Evolutionary conservation across 2,888 invertebrate species (phyloP).

Genomic region (Drosophila flavopinicola): DNA sequence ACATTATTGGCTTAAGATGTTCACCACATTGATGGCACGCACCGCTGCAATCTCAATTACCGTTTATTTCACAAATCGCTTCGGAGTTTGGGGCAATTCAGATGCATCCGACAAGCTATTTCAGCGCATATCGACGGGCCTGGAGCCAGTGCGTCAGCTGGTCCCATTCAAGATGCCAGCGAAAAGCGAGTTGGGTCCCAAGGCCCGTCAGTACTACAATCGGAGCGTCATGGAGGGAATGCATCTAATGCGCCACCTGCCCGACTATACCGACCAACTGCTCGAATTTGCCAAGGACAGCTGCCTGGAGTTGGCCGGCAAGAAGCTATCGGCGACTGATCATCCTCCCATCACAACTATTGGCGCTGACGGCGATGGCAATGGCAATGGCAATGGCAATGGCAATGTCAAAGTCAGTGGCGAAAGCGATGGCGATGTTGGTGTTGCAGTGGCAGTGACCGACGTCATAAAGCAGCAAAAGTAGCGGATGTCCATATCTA

Average conservation of each 20-base stretch:
- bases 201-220: constrained; percentile 22
- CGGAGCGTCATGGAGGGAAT: constrained; percentile 22
- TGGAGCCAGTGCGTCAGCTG: constrained; percentile 22
- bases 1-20: constrained; percentile 12
- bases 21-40: constrained; percentile 27
- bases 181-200: not conserved
- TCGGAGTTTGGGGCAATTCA: constrained; percentile 37
- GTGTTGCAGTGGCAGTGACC: not conserved
- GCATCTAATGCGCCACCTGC: constrained; percentile 23
- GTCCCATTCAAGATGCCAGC: not conserved
- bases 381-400: no score
- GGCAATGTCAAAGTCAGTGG: no score
- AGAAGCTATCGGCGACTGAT: not conserved
- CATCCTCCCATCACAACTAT: not conserved
- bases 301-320: constrained; percentile 6
- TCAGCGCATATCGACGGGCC: not conserved
- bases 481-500: not conserved
- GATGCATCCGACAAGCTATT: constrained; percentile 30
- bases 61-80: constrained; percentile 28
- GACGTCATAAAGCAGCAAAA: not conserved
- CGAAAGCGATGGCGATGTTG: not conserved
- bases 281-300: constrained; percentile 9
- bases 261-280: constrained; percentile 12
- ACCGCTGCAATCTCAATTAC: constrained; percentile 33
- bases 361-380: no score